Evolutionary conservation across 2,797 vertebrate species (phyloP), one percentile per base, ranked within the genome.

Genomic region (Phalloptychus januarius): DNA sequence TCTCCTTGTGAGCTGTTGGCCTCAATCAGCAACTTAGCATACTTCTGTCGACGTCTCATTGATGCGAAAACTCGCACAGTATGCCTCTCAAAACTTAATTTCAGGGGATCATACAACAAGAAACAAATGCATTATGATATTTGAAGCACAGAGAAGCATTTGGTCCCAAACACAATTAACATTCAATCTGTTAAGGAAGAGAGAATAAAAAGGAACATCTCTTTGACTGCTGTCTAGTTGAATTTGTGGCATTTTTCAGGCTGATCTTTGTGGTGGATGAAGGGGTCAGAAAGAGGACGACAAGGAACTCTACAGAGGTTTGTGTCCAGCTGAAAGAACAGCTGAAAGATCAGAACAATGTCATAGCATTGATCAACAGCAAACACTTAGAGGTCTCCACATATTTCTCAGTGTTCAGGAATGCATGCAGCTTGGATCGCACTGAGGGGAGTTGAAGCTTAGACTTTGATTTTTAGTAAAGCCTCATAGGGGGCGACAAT

Each of bases 61-160:
- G 78, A 83, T 80, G 76, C 71, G 72, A 81, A 44, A 80, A 74
- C 10, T 40, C 72, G 76, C 76, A 76, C 52, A 8, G 48, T 81
- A 82, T 50, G 83, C 75, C 81, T 82, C 83, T 89, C 85, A 86
- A 25, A 76, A 89, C 76, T 25, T n/a, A 79, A 81, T 84, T 85
- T 79, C 72, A 79, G 75, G 38, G 79, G 81, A 84, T 89, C 86
- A 45, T 76, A 77, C 72, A 81, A 88, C 82, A 88, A 86, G 82
- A 93, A 89, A 85, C 81, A 87, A 89, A 89, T 48, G 79, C 54
- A 75, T 69, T 81, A 46, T 86, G 87, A 94, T 88, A 87, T 84
- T 83, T 83, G 83, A 76, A 85, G 50, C 0, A 5, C 61, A 15
- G 7, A 67, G 75, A 90, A 86, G 80, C 74, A 85, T 82, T 88